phyloP scores from a whole-genome alignment of 2,113 vertebrate genomes.

The Gadus macrocephalus region DNA sequence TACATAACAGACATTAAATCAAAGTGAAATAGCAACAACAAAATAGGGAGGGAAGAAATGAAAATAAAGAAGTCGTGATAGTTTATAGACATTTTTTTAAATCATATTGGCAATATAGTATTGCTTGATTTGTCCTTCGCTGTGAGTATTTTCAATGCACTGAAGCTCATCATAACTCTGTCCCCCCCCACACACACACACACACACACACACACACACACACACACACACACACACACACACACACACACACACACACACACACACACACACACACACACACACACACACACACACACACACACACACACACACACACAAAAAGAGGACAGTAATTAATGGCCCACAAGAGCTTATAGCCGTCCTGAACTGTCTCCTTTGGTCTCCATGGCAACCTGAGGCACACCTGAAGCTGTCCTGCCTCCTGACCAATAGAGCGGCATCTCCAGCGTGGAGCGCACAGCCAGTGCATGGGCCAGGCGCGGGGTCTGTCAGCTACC shows the following conservation, averaged over 20 bases:
- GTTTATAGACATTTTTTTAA: no score
- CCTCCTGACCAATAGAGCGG: conserved; percentile 54
- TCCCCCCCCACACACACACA: no score
- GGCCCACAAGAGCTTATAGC: conserved; percentile 50
- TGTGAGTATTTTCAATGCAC: background rate
- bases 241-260: no score
- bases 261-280: conserved; percentile 24
- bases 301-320: conserved; percentile 34
- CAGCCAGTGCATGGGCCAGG: conserved; percentile 19
- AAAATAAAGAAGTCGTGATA: no score
- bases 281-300: no score
- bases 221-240: conserved; percentile 33
- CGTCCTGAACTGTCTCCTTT: conserved; percentile 40
- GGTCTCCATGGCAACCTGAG: conserved; percentile 52
- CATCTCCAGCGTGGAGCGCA: conserved; percentile 28
- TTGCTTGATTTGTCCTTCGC: conserved; percentile 13
- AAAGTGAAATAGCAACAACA: no score
- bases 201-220: no score
- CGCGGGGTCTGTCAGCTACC: conserved; percentile 33
- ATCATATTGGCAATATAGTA: conserved; percentile 21
- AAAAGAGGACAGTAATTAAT: conserved; percentile 57
- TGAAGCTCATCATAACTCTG: no score
- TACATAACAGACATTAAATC: no score
- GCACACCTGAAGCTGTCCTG: conserved; percentile 55
- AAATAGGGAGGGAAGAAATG: no score